These are phyloP conservation scores for Conistra vaccinii DNA, from an alignment of 2,888 invertebrate genomes.

Conservation along the genomic window DNA sequence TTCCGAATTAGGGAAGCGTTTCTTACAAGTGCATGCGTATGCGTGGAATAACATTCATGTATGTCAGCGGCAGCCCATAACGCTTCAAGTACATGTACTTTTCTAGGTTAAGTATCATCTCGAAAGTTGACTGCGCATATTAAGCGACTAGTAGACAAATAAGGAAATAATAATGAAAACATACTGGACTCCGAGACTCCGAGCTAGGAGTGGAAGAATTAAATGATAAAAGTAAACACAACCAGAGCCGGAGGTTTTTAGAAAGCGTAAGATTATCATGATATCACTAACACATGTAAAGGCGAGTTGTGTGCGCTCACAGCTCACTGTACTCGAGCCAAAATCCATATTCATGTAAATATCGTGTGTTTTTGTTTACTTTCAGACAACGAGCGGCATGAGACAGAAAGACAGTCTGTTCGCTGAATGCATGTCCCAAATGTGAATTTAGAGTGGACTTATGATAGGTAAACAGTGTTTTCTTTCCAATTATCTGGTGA, in stretches of 20 bases:
- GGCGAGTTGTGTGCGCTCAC: constrained; percentile 30
- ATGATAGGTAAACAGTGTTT: constrained; percentile 28
- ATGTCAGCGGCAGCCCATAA: constrained; percentile 61
- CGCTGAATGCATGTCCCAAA: constrained; percentile 40
- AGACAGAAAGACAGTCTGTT: constrained; percentile 37
- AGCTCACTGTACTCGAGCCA: constrained; percentile 41
- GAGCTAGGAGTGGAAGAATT: constrained; percentile 69
- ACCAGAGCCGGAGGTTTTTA: constrained; percentile 55
- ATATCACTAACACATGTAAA: constrained; percentile 38
- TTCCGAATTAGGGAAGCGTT: constrained; percentile 64
- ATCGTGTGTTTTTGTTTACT: constrained; percentile 63
- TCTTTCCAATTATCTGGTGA: constrained; percentile 31
- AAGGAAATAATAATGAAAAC: constrained; percentile 80
- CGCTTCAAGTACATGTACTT: constrained; percentile 64
- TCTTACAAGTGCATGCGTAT: constrained; percentile 48
- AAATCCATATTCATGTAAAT: constrained; percentile 65
- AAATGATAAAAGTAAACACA: constrained; percentile 69
- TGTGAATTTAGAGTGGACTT: constrained; percentile 27
- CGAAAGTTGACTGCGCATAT: constrained; percentile 79
- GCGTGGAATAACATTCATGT: constrained; percentile 42
- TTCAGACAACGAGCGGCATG: constrained; percentile 43
- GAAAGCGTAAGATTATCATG: constrained; percentile 62
- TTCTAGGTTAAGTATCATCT: constrained; percentile 81
- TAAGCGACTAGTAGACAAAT: constrained; percentile 74
- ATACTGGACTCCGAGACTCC: constrained; percentile 57